Conservation (phyloP, 1,140 invertebrate genomes). For the Drosophila micromelanica region DNA sequence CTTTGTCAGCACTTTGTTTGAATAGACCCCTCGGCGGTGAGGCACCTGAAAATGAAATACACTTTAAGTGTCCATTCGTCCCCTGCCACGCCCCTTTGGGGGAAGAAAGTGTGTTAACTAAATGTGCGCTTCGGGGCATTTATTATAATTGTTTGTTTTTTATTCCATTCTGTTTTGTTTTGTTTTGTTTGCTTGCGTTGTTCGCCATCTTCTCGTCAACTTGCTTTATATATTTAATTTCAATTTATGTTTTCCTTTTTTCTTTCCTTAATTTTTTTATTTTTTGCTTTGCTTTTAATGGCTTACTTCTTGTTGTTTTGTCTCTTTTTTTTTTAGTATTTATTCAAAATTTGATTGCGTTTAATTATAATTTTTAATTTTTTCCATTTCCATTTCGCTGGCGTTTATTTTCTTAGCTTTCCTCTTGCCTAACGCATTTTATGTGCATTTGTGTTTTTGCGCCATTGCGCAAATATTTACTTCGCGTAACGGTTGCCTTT, state of each 20-base stretch:
- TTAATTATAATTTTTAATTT: slow-evolving; percentile 71
- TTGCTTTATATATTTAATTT: slow-evolving; percentile 63
- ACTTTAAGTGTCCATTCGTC: not conserved
- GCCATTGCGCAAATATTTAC: slow-evolving; percentile 73
- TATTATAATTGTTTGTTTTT: slow-evolving; percentile 71
- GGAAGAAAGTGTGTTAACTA: slow-evolving; percentile 22
- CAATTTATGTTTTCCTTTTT: slow-evolving; percentile 42
- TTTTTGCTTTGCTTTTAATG: slow-evolving; percentile 8
- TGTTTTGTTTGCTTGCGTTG: slow-evolving; percentile 10
- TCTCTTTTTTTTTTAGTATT: slow-evolving; percentile 60
- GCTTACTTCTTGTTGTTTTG: slow-evolving; percentile 29
- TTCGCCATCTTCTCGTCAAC: slow-evolving; percentile 23
- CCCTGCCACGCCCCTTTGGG: slow-evolving; percentile 8
- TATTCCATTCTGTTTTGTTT: slow-evolving; percentile 36
- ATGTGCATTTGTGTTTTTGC: slow-evolving; percentile 49
- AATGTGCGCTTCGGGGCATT: slow-evolving; percentile 29
- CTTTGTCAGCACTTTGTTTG: slow-evolving; percentile 25
- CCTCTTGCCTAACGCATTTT: slow-evolving; percentile 36
- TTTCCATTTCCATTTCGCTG: slow-evolving; percentile 15
- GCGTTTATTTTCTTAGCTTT: slow-evolving; percentile 49
- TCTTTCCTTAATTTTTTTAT: slow-evolving; percentile 16
- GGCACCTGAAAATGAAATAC: slow-evolving; percentile 18
- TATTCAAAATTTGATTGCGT: slow-evolving; percentile 69
- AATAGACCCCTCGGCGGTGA: slow-evolving; percentile 32
- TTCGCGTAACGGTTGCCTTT: slow-evolving; percentile 58